Conservation (phyloP, 2,888 invertebrate genomes). For the Onchidella celtica region DNA sequence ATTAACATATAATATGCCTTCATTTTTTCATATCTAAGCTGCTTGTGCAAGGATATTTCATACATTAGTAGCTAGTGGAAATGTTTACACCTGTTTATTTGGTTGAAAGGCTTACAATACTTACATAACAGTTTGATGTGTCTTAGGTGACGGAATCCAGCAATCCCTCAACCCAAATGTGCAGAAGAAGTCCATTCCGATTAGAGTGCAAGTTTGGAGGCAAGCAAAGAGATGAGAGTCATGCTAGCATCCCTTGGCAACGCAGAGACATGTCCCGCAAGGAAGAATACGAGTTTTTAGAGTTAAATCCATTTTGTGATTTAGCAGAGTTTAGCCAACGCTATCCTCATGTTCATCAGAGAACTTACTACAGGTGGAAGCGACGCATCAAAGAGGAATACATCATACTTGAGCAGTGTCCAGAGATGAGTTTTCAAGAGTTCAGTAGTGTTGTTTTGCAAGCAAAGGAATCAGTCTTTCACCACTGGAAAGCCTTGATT, state of each 20-base stretch:
- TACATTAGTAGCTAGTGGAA: too few species aligned
- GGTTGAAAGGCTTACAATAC: too few species aligned
- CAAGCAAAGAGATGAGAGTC: conserved; percentile 37
- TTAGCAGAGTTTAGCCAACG: conserved; percentile 55
- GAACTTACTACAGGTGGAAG: conserved; percentile 60
- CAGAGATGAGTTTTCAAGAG: conserved; percentile 53
- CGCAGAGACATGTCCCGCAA: conserved; percentile 58
- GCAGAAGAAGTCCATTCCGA: conserved; percentile 29
- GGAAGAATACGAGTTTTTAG: conserved; percentile 58
- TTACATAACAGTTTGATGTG: not conserved
- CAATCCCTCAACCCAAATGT: not conserved
- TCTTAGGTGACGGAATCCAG: conserved; percentile 19
- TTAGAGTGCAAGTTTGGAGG: not conserved
- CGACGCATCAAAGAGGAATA: conserved; percentile 59
- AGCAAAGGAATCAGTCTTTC: conserved; percentile 55
- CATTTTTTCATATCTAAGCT: too few species aligned
- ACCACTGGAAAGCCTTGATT: conserved; percentile 55
- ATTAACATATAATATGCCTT: too few species aligned
- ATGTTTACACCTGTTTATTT: too few species aligned
- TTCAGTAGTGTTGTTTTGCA: conserved; percentile 55
- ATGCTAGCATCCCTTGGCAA: conserved; percentile 49
- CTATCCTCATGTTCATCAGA: conserved; percentile 57
- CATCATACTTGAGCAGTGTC: conserved; percentile 58
- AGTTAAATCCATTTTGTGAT: conserved; percentile 57
- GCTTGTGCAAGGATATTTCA: too few species aligned